Evolutionary conservation across 2,113 vertebrate species (phyloP).

Genomic region (Periophthalmus modestus): DNA sequence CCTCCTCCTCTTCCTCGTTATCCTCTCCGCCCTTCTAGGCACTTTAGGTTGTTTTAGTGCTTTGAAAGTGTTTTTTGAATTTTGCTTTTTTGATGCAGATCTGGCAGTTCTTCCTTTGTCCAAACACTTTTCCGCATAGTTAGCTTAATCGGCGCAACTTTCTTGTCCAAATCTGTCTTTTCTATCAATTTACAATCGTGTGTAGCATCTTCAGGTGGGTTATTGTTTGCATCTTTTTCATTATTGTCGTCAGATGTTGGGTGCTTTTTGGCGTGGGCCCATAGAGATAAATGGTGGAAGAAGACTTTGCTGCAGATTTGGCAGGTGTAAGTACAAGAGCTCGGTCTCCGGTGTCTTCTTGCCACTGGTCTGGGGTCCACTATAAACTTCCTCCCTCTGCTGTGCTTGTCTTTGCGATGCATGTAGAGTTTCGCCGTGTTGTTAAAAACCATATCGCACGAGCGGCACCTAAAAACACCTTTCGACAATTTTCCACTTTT

Average conservation of each 20-base stretch:
- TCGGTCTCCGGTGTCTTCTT: conserved; percentile 28
- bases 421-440: conserved; percentile 61
- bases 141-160: conserved; percentile 3
- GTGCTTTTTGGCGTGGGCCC: conserved; percentile 60
- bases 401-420: conserved; percentile 74
- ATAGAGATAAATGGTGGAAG: conserved; percentile 68
- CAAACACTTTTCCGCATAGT: conserved; percentile 17
- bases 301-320: conserved; percentile 71
- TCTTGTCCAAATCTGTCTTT: conserved; percentile 21
- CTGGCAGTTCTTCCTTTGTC: background rate
- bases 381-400: conserved; percentile 37
- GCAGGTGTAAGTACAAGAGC: conserved; percentile 56
- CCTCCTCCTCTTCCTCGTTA: conserved; percentile 41
- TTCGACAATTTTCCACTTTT: conserved; percentile 12
- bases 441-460: conserved; percentile 72
- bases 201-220: background rate
- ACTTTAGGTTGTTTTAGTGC: conserved; percentile 12
- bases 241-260: background rate
- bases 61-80: background rate
- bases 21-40: conserved; percentile 16
- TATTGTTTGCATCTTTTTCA: background rate
- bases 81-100: background rate
- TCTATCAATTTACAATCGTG: conserved; percentile 25
- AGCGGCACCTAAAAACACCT: conserved; percentile 62
- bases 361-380: conserved; percentile 11